Conservation (phyloP, 2,797 vertebrate species). For the Chelon auratus region DNA sequence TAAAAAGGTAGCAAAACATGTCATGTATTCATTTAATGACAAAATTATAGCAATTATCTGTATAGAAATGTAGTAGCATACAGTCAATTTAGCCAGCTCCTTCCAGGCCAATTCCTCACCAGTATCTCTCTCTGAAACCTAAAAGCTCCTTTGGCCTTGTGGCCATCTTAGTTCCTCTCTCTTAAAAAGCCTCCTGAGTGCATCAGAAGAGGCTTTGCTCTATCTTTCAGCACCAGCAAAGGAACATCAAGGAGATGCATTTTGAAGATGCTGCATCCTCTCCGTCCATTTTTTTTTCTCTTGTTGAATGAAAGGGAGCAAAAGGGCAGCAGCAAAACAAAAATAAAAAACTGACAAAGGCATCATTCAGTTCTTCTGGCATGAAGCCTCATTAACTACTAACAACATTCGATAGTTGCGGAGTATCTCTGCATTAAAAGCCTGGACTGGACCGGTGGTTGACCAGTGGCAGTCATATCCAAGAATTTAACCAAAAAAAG, state of each 20-base stretch:
- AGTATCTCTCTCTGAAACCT: not conserved
- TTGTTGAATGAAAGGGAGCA: slow-evolving; percentile 12
- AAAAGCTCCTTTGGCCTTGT: slow-evolving; percentile 5
- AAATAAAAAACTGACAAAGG: slow-evolving; percentile 5
- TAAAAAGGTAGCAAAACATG: no score
- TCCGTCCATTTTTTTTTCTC: slow-evolving; percentile 21
- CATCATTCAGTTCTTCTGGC: not conserved
- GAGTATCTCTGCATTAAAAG: slow-evolving; percentile 6
- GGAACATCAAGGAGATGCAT: slow-evolving; percentile 20
- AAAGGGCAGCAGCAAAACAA: not conserved
- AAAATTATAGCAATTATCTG: no score
- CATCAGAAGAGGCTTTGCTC: slow-evolving; percentile 12
- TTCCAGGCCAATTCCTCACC: not conserved
- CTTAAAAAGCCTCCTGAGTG: slow-evolving; percentile 16
- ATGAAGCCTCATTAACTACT: not conserved
- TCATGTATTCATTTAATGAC: no score
- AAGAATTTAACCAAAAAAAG: not conserved
- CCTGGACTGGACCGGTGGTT: not conserved
- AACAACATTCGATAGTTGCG: not conserved
- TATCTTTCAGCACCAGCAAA: slow-evolving; percentile 17
- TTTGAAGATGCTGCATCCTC: slow-evolving; percentile 17
- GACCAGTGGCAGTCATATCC: not conserved
- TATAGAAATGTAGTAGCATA: no score
- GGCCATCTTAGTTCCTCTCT: slow-evolving; percentile 5
- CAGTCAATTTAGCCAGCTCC: no score